Conservation (phyloP, 2,113 vertebrate genomes). For the Microtus oregoni region DNA sequence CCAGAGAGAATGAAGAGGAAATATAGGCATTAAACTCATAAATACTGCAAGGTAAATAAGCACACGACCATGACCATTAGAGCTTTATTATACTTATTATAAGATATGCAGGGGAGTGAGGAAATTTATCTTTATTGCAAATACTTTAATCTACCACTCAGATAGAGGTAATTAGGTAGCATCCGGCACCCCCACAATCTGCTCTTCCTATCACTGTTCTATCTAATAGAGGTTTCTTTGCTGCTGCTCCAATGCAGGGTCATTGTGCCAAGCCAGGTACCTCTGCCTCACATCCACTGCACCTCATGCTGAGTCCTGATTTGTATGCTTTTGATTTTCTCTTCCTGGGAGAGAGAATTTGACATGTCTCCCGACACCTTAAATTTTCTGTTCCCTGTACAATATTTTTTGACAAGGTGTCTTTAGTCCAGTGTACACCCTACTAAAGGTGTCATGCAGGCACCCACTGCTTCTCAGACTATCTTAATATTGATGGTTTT, state of each 20-base stretch:
- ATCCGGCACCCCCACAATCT: not conserved
- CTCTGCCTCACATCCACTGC: not conserved
- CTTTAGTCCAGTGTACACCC: rapidly evolving
- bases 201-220: not conserved
- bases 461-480: not conserved
- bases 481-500: not conserved
- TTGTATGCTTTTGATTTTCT: not conserved
- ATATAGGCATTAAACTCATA: not conserved
- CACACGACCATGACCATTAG: not conserved
- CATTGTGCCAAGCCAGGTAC: not conserved
- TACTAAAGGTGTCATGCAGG: not conserved
- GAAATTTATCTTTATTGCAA: not conserved
- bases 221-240: not conserved
- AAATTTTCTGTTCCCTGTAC: rapidly evolving
- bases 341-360: not conserved
- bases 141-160: not conserved
- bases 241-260: not conserved
- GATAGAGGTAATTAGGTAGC: not conserved
- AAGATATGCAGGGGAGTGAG: not conserved
- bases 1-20: not conserved
- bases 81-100: not conserved
- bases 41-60: not conserved
- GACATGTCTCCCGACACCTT: not conserved
- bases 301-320: not conserved
- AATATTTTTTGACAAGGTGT: not conserved